These are phyloP conservation scores for Nautilus pompilius DNA, from an alignment of 1,140 invertebrate species.

Conservation along the genomic window DNA sequence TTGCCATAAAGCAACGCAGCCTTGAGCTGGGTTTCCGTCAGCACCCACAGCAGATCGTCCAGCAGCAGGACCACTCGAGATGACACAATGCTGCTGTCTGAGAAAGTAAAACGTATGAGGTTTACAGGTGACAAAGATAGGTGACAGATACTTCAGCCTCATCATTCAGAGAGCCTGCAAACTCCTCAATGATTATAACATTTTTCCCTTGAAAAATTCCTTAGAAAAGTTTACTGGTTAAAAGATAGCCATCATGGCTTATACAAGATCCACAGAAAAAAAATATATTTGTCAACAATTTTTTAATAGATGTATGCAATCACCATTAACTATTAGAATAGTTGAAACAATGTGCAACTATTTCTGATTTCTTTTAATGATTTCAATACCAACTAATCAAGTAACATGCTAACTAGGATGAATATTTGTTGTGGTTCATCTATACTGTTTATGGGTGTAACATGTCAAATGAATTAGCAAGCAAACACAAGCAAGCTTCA, in stretches of 20 bases:
- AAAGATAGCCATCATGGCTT: not conserved
- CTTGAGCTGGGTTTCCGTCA: constrained; percentile 94
- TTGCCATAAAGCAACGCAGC: constrained; percentile 92
- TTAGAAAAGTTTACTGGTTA: not conserved
- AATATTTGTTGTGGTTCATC: too few species aligned
- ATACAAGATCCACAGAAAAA: not conserved
- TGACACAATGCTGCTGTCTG: constrained; percentile 90
- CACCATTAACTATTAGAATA: too few species aligned
- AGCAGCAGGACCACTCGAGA: constrained; percentile 88
- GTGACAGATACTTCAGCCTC: not conserved
- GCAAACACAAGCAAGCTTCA: too few species aligned
- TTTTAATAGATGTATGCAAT: too few species aligned
- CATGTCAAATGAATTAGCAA: too few species aligned
- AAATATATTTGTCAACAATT: too few species aligned
- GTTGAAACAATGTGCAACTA: too few species aligned
- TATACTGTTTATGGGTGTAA: too few species aligned
- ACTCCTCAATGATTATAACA: not conserved
- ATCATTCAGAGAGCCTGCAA: not conserved
- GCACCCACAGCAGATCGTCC: constrained; percentile 96
- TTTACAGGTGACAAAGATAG: not conserved
- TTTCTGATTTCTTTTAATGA: too few species aligned
- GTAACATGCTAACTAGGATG: too few species aligned
- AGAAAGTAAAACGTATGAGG: constrained; percentile 36
- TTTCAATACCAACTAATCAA: too few species aligned
- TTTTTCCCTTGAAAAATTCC: too few species aligned